phyloP scores from a whole-genome alignment of 1,140 invertebrate species.

The Hirudo medicinalis region DNA sequence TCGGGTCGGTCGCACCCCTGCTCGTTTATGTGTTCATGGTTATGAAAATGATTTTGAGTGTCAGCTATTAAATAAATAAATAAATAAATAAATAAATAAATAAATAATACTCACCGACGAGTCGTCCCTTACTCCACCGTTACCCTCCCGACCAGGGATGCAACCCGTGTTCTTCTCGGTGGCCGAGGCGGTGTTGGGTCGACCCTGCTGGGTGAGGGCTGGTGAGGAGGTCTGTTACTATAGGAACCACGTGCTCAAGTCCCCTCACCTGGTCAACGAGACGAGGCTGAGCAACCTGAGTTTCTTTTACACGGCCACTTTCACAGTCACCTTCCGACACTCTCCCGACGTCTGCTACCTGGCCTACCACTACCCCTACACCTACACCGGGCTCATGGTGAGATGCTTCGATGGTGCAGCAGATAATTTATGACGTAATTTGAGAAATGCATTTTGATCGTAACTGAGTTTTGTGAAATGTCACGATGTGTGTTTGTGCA shows the following conservation, averaged over 20 bases:
- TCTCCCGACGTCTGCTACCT: constrained; percentile 80
- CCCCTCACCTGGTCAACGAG: constrained; percentile 36
- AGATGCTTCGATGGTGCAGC: background rate
- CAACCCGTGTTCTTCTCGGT: constrained; percentile 79
- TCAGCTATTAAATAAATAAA: too few species aligned
- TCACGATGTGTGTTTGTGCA: too few species aligned
- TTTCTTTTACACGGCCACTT: constrained; percentile 72
- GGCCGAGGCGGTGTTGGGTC: constrained; percentile 51
- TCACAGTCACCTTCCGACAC: constrained; percentile 80
- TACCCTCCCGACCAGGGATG: constrained; percentile 51
- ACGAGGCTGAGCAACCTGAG: constrained; percentile 31
- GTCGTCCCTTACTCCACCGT: background rate
- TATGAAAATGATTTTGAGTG: too few species aligned
- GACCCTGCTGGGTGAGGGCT: constrained; percentile 56
- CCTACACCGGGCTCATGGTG: constrained; percentile 59
- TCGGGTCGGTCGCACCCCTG: too few species aligned
- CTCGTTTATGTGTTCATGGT: too few species aligned
- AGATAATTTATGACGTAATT: too few species aligned
- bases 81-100: too few species aligned
- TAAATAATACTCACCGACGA: too few species aligned
- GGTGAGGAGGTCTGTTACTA: constrained; percentile 72
- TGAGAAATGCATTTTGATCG: too few species aligned
- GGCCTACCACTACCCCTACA: constrained; percentile 93
- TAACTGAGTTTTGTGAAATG: too few species aligned
- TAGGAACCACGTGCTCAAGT: constrained; percentile 40